Base-by-base conservation (phyloP, 1,140 invertebrate genomes). In the Drosophila persimilis region DNA sequence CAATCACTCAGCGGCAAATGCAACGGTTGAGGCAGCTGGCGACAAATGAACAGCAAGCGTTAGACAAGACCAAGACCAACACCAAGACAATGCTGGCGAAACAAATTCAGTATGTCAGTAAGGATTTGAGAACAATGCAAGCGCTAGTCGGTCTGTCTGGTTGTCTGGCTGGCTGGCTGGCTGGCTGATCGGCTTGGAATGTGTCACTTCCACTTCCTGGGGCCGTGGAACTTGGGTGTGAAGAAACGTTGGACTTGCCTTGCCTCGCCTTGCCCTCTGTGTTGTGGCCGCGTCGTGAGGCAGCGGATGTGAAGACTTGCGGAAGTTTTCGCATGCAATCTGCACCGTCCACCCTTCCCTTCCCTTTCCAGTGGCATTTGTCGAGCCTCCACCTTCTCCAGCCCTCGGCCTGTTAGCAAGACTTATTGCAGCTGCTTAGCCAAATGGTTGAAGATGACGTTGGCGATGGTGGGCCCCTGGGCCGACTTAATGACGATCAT, bases 41-140 rank as follows among this genome's bases (percentile, higher is more conserved):
- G 80, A 85, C 81, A 85, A 85, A 85, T 85, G 81, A 80, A 69
- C 62, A 79, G 66, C 81, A 86, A 86, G 65, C 63, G 72, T 56
- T 39, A 60, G 56, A 44, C 45, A 76, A 76, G 45, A 77, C 24
- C 31, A 2, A 41, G 8, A 67, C 24, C 31, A 2, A 41, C 6
- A 67, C 24, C 31, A 3, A 47, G 6, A 67, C 64, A 69, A 69
- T 56, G 66, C 69, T 69, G 64, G 66, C 66, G 35, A 59, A 74
- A 75, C 65, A 71, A 75, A 71, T 80, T 80, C 58, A 85, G 77
- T 86, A 58, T 85, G 81, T 80, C 77, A 85, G 81, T 63, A 77
- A 84, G 80, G 80, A 83, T 77, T 64, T 60, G 57, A 65, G 75
- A 83, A 78, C 69, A 78, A 79, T 78, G 76, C 52, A 24, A 64